Percentiles rank a stretch among this genome's conserved stretches.
These are phyloP conservation scores for Holotrichia oblita DNA, from an alignment of 1,140 invertebrate species.

Conservation along the genomic window DNA sequence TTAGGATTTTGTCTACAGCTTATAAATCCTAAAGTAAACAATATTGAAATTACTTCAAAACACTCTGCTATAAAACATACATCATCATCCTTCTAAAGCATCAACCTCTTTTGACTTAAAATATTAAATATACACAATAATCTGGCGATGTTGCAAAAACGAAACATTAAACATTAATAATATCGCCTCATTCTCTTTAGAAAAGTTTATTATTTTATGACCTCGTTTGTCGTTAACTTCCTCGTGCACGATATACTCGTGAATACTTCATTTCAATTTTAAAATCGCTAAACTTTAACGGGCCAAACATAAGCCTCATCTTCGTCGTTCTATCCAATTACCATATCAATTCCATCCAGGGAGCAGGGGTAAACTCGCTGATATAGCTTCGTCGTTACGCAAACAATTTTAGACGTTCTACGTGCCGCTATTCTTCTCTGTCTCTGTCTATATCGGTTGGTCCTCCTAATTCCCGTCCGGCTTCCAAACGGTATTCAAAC, in stretches of 20 bases:
- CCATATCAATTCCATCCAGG: background rate
- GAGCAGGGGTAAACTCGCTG: background rate
- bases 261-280: constrained; percentile 22
- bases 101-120: too few species aligned
- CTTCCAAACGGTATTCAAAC: constrained; percentile 9
- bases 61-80: too few species aligned
- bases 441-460: background rate
- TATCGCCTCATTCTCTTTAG: too few species aligned
- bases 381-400: background rate
- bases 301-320: background rate
- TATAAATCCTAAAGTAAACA: too few species aligned
- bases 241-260: background rate
- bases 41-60: too few species aligned
- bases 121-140: too few species aligned
- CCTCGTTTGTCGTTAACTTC: too few species aligned
- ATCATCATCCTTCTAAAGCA: too few species aligned
- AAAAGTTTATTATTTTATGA: too few species aligned
- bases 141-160: too few species aligned
- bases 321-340: constrained; percentile 10
- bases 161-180: too few species aligned
- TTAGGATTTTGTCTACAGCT: too few species aligned
- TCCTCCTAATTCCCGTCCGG: background rate
- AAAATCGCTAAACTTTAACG: background rate
- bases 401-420: constrained; percentile 1
- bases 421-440: background rate